Base-by-base conservation (phyloP, 2,797 vertebrate species). In the Discoglossus pictus region DNA sequence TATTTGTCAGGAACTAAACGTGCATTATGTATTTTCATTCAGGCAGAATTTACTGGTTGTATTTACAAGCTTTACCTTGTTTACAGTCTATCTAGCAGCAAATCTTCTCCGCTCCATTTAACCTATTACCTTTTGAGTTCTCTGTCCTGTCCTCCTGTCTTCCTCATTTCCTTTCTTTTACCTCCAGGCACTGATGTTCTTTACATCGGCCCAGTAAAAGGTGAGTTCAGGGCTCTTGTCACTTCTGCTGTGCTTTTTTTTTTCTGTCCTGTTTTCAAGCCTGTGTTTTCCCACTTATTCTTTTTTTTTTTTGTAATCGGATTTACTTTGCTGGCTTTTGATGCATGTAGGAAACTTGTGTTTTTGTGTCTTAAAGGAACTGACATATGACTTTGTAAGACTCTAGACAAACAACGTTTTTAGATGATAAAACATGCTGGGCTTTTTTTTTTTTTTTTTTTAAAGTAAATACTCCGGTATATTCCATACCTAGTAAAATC, bases 121-220 rank as follows among this genome's bases (percentile, higher is more conserved):
- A 27, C 54, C 55, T 50, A 25, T 51, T 72, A 76, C n/a, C 67
- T 80, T 75, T 24, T 2, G 31, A 18, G 13, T 38, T 40, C 80
- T 78, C 63, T 11, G 73, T 75, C 82, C 39, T 77, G 73, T 76
- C 78, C 75, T 80, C 61, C 23, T 82, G 73, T 74, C 87, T 84
- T 82, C 87, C 89, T 77, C 66, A n/a, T 86, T 78, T 88, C 78
- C 90, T 87, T 86, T 89, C 88, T 88, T 83, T 87, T 90, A n/a
- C n/a, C 88, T 87, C 2, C 88, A 99, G 96, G 93, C 86, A 93
- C 93, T 88, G 97, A 99, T 92, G 89, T 99, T 89, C 95, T 99
- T 88, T 97, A 94, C 93, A 99, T 99, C 89, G 97, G 97, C 90
- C 97, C 97, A 81, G 92, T 99, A 78, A 99, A 98, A 99, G 97